Conservation (phyloP, 2,888 invertebrate species). For the Branchinecta sandiegonensis region DNA sequence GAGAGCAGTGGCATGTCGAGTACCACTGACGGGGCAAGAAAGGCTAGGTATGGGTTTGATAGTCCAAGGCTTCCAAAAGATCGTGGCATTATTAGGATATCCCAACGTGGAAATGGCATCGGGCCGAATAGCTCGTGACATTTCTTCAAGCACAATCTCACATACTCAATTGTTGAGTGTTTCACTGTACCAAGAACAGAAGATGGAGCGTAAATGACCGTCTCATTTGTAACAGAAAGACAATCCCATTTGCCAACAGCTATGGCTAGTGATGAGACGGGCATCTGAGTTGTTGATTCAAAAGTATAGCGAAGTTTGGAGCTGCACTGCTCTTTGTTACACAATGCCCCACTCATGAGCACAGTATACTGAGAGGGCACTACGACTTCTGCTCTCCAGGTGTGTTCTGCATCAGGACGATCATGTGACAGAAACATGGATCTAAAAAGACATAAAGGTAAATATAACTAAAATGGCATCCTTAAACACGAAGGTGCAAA, state of each 20-base stretch:
- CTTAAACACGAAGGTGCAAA: too few relatives aligned
- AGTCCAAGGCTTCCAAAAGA: constrained; percentile 22
- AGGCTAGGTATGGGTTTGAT: constrained; percentile 19
- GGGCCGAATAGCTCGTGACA: constrained; percentile 18
- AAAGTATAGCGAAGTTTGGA: constrained; percentile 24
- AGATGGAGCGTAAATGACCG: not conserved
- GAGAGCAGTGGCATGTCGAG: constrained; percentile 6
- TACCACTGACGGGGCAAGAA: constrained; percentile 20
- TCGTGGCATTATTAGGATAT: constrained; percentile 20
- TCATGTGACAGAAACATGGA: constrained; percentile 35
- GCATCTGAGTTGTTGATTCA: constrained; percentile 29
- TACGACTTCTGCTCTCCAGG: constrained; percentile 33
- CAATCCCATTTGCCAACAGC: constrained; percentile 33
- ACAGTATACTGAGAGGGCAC: constrained; percentile 29
- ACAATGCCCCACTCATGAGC: constrained; percentile 33
- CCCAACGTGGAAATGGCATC: constrained; percentile 18
- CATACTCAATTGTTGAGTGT: not conserved
- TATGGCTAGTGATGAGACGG: constrained; percentile 33
- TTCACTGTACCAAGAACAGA: not conserved
- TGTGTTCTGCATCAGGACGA: constrained; percentile 33
- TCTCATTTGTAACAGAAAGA: not conserved
- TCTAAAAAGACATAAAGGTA: constrained; percentile 24
- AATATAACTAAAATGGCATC: too few relatives aligned
- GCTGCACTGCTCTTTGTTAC: constrained; percentile 20
- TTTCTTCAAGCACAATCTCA: not conserved